Conservation (phyloP, 2,113 vertebrate species). For the Pagrus major region DNA sequence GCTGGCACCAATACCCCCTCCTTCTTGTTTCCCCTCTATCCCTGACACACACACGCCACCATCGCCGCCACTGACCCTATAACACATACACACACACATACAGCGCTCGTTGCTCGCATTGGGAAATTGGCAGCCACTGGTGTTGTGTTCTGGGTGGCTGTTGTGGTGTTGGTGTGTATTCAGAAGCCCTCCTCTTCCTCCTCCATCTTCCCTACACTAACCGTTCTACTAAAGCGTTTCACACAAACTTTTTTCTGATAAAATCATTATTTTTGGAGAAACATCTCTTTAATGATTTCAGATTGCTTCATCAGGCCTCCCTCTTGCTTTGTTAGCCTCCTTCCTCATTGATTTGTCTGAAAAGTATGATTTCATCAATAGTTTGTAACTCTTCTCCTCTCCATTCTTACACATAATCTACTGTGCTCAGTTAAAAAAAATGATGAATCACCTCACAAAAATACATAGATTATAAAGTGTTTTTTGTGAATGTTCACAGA, state of each 20-base stretch:
- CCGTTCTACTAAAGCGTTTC: constrained; percentile 84
- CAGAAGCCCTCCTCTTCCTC: constrained; percentile 82
- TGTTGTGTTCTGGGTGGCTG: constrained; percentile 87
- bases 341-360: constrained; percentile 51
- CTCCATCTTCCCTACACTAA: constrained; percentile 79
- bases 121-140: constrained; percentile 88
- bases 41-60: constrained; percentile 68
- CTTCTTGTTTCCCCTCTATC: constrained; percentile 61
- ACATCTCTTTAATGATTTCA: constrained; percentile 85
- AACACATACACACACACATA: constrained; percentile 55
- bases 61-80: constrained; percentile 79
- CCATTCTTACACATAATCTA: not conserved
- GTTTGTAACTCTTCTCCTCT: not conserved
- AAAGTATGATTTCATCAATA: constrained; percentile 27
- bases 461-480: constrained; percentile 32
- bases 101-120: constrained; percentile 85
- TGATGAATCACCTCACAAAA: constrained; percentile 30
- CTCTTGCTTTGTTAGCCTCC: constrained; percentile 68
- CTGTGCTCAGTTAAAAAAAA: constrained; percentile 6
- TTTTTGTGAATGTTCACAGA: constrained; percentile 42
- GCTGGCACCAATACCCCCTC: constrained; percentile 90
- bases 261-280: constrained; percentile 89
- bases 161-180: constrained; percentile 80
- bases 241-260: constrained; percentile 87
- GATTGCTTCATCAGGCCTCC: constrained; percentile 53